Percentiles rank a stretch among this genome's conserved stretches.
These are phyloP conservation scores for Vollenhovia emeryi DNA, from an alignment of 1,140 invertebrate species.

Conservation along the genomic window DNA sequence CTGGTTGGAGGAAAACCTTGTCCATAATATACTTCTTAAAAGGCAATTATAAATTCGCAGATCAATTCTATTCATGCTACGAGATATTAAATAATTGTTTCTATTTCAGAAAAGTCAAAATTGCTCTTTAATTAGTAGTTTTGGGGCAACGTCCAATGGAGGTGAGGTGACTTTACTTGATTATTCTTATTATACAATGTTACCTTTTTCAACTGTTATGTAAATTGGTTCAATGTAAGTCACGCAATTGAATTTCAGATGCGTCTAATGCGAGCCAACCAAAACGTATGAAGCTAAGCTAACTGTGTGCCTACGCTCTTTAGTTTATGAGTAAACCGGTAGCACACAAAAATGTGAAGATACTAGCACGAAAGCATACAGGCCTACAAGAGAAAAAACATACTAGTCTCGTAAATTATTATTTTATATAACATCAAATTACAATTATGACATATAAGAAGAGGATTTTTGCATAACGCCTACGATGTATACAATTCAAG, in stretches of 20 bases:
- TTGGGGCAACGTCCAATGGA: slow-evolving; percentile 81
- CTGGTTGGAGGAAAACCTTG: background rate
- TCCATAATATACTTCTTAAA: background rate
- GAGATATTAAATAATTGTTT: slow-evolving; percentile 29
- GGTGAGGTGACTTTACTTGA: slow-evolving; percentile 71
- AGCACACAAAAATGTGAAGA: slow-evolving; percentile 63
- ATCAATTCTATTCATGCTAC: slow-evolving; percentile 15
- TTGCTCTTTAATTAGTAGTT: slow-evolving; percentile 80
- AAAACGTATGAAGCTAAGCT: slow-evolving; percentile 84
- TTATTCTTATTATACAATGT: background rate
- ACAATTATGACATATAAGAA: slow-evolving; percentile 49
- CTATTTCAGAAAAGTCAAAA: slow-evolving; percentile 82
- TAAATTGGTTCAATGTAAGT: background rate
- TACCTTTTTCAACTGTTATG: background rate
- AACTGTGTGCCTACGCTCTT: slow-evolving; percentile 82
- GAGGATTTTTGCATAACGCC: slow-evolving; percentile 79
- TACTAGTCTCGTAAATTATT: slow-evolving; percentile 82
- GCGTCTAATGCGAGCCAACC: slow-evolving; percentile 79
- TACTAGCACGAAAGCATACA: slow-evolving; percentile 74
- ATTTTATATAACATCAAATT: slow-evolving; percentile 77
- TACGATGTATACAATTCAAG: slow-evolving; percentile 77
- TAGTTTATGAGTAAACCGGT: slow-evolving; percentile 71
- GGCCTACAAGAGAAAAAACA: slow-evolving; percentile 76
- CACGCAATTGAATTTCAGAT: slow-evolving; percentile 73
- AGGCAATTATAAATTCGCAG: background rate